Base-by-base conservation (phyloP, 2,888 invertebrate genomes). In the Tinea pellionella region DNA sequence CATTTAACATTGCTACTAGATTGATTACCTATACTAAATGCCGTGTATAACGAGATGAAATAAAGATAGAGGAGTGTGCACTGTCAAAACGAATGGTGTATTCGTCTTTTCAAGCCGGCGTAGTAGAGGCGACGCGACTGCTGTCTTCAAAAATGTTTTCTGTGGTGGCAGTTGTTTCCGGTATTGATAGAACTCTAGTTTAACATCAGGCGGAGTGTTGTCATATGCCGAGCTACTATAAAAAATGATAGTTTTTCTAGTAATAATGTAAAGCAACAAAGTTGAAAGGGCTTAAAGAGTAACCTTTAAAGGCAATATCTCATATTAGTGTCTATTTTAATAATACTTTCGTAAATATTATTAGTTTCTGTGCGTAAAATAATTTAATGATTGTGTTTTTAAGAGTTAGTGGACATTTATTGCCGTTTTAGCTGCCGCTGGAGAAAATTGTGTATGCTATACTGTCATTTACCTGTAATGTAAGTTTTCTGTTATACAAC, bases 241-340 rank as follows among this genome's bases (percentile, higher is more conserved):
- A n/a, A n/a, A 37, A 9, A 24, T 9, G n/a, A 6, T 37, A 37
- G 37, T 37, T 37, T 37, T 37, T 9, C 37, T 37, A 6, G 47
- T 47, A 16, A 47, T 47, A 24, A 1, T 18, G 24, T 24, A 53
- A 24, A 1, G 53, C 53, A 24, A 53, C 53, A 53, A 53, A 53
- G 19, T 53, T 24, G 53, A 47, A 47, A 47, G 9, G 12, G 24
- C 16, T 24, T n/a, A 9, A 4, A 53, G 53, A 24, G 9, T 53
- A 24, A 47, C 24, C 24, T 24, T 53, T 24, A 53, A 18, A 53
- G 24, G 53, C 24, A 53, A 53, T 53, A 24, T 53, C n/a, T 53
- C 24, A 53, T 18, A 53, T 19, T 53, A 24, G 53, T 53, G 53
- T 53, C 53, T 24, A 18, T 53, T 53, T 53, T 53, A 47, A 53